These are phyloP conservation scores for Eretmochelys imbricata DNA, from an alignment of 2,113 vertebrate species.

Conservation along the genomic window DNA sequence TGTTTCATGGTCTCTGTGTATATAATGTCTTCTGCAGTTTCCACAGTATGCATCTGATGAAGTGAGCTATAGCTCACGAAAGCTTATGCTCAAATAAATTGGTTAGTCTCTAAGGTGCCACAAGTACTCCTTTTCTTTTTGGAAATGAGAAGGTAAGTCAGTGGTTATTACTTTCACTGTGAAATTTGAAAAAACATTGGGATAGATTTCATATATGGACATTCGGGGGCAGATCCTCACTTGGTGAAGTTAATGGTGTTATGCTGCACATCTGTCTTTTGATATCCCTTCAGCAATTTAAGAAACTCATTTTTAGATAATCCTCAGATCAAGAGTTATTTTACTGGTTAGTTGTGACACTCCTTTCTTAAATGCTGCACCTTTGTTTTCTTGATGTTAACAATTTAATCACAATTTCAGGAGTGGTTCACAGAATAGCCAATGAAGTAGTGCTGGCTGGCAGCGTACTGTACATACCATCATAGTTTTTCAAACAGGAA, in stretches of 20 bases:
- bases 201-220: background rate
- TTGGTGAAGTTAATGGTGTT: background rate
- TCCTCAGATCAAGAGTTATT: background rate
- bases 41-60: too few species aligned
- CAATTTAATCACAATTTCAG: background rate
- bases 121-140: too few species aligned
- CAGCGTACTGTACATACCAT: background rate
- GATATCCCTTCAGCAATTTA: background rate
- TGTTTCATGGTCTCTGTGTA: too few species aligned
- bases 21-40: too few species aligned
- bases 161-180: background rate
- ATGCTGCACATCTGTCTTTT: background rate
- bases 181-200: background rate
- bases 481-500: background rate
- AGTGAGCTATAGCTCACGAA: too few species aligned
- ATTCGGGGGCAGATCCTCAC: background rate
- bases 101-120: too few species aligned
- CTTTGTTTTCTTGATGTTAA: background rate
- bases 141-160: background rate
- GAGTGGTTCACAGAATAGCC: background rate
- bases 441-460: background rate
- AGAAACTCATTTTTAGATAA: background rate
- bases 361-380: background rate
- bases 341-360: background rate
- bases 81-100: too few species aligned